Conservation (phyloP, 2,888 invertebrate species). For the Caenorhabditis parvicauda region DNA sequence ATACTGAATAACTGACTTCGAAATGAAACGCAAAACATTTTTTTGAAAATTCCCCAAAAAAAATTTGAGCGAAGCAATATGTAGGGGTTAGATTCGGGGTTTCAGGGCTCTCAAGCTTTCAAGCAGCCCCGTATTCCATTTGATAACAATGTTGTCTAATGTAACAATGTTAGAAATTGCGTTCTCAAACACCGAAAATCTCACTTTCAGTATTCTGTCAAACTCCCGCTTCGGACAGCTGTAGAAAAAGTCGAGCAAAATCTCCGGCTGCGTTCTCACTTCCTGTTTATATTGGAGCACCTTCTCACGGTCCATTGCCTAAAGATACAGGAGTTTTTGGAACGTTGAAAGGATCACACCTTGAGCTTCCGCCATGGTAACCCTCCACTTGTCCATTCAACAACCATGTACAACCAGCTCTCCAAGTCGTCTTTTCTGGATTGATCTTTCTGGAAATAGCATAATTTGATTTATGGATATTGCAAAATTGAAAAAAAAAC, state of each 20-base stretch:
- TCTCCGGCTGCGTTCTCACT: slow-evolving; percentile 16
- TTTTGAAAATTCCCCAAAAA: too few species aligned
- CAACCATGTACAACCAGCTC: slow-evolving; percentile 54
- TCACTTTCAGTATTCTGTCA: slow-evolving; percentile 21
- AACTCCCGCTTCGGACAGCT: slow-evolving; percentile 38
- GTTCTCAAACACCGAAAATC: background rate
- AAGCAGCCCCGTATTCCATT: too few species aligned
- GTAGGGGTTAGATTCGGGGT: too few species aligned
- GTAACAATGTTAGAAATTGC: background rate
- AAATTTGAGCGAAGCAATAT: too few species aligned
- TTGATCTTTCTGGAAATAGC: slow-evolving; percentile 31
- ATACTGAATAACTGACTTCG: too few species aligned
- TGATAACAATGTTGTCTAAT: too few species aligned
- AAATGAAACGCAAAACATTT: too few species aligned
- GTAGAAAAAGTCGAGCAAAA: slow-evolving; percentile 29
- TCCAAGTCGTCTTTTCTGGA: slow-evolving; percentile 55
- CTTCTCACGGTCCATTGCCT: slow-evolving; percentile 36
- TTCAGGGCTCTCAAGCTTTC: too few species aligned
- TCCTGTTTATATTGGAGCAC: slow-evolving; percentile 44
- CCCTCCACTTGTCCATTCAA: slow-evolving; percentile 51
- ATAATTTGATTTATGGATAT: background rate
- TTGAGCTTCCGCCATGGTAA: slow-evolving; percentile 47
- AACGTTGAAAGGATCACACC: too few species aligned
- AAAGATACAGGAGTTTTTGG: background rate
- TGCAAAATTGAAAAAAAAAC: background rate